Evolutionary conservation across 2,797 vertebrate genomes (phyloP).

Genomic region (Perodicticus potto): DNA sequence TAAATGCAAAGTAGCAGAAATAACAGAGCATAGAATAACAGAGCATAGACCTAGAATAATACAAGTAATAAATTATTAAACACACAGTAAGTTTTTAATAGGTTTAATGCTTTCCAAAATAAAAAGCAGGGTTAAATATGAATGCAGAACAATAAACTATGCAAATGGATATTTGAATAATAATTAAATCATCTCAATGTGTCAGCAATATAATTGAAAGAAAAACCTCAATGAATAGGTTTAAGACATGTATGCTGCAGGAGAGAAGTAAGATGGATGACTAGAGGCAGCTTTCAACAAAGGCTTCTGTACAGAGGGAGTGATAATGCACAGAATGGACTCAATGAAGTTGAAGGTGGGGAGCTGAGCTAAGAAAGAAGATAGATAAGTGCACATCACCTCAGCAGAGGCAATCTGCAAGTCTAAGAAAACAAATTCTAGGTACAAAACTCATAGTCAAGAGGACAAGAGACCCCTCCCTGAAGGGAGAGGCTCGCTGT

Average conservation of each 20-base stretch:
- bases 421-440: too few relatives aligned
- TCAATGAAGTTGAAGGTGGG: too few relatives aligned
- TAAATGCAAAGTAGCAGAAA: constrained; percentile 28
- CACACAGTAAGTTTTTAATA: background rate
- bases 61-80: background rate
- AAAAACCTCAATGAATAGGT: background rate
- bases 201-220: background rate
- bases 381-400: too few relatives aligned
- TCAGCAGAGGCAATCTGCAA: too few relatives aligned
- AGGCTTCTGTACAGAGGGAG: too few relatives aligned
- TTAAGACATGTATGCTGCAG: background rate
- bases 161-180: background rate
- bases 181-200: background rate
- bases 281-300: too few relatives aligned
- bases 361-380: too few relatives aligned
- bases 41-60: background rate
- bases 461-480: too few relatives aligned
- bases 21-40: constrained; percentile 28
- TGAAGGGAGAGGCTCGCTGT: too few relatives aligned
- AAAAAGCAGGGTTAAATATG: background rate
- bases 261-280: too few relatives aligned
- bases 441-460: too few relatives aligned
- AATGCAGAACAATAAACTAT: background rate
- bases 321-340: too few relatives aligned
- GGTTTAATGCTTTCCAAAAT: background rate